Base-by-base conservation (phyloP, 2,113 vertebrate species). In the Charina bottae region DNA sequence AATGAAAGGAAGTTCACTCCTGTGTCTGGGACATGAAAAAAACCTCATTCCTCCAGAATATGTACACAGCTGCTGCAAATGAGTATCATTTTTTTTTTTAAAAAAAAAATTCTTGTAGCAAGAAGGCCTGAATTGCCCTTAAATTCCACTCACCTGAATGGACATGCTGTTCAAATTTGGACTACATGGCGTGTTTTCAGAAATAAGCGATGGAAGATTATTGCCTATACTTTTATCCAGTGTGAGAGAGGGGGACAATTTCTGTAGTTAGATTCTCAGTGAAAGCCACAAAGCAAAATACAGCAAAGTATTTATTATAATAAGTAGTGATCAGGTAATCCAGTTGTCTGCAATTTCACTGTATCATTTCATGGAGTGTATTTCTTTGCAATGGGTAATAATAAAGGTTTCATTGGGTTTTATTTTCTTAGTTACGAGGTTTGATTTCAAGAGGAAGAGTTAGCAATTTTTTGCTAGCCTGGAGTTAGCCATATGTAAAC, bases 251-350 rank as follows among this genome's bases (percentile, higher is more conserved):
- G 37, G 46, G 85, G 59, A 11, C 92, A 90, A 83, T 84, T 83
- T 88, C 58, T 90, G 55, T 33, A 90, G 89, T 83, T 84, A 88
- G 24, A 56, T 56, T 84, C 85, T 55, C 68, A 85, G 59, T 90
- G 60, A 33, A 84, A 93, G 84, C 55, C 91, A 92, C 89, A 85
- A 68, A 93, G 59, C 33, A 92, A 91, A 93, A 93, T 53, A 87
- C 46, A 37, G 17, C 86, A 83, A 90, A 92, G 72, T 21, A 23
- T 88, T 92, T 92, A 93, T 93, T 92, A 92, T 88, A 87, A 84
- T 93, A 84, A 89, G 72, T 56, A 64, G 56, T 83, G 89, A 88
- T 90, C 89, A 88, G 54, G 68, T 49, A 88, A 83, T 90, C 85
- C 85, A 85, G 89, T 49, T 88, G 85, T 59, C 78, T 84, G 49